Base-by-base conservation (phyloP, 2,113 vertebrate genomes). In the Perognathus longimembris region DNA sequence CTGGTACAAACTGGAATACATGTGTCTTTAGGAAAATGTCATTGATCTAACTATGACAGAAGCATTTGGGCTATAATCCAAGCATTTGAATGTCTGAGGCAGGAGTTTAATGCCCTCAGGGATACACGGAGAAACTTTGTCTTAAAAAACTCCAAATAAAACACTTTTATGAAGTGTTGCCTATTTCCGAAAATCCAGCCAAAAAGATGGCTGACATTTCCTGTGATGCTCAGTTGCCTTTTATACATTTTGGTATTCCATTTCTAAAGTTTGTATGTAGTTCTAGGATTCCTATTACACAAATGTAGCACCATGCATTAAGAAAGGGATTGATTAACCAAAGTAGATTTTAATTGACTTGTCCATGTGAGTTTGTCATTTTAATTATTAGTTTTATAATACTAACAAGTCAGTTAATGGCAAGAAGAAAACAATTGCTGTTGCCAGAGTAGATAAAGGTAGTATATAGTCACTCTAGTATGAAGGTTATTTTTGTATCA, bases 401-500 rank as follows among this genome's bases (percentile, higher is more conserved):
- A 64, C 50, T 64, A 89, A 81, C 63, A 81, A 89, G 67, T 96
- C 79, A 94, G 36, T 91, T 96, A 94, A 94, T 76, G 57, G 54
- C 24, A 90, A 12, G n/a, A 85, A 91, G 80, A 63, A 95, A 95
- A 94, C 92, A 96, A 94, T 57, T 92, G 90, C 83, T 86, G 1
- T 80, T 95, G 32, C 94, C 91, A 91, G 11, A 92, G 57, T 92
- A 93, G 96, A 94, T 78, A 91, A 88, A 92, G 80, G 45, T 85
- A 59, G 66, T 45, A 45, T 76, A 69, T 86, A 92, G 75, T 71
- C 63, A 80, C 54, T 96, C 75, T 94, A 79, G 57, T 91, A 42
- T 96, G 88, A 96, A 96, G 93, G 94, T 96, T 95, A 94, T 90
- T 91, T 95, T 90, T 90, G 66, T 95, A 95, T 94, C 74, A 76